phyloP scores from a whole-genome alignment of 2,113 vertebrate genomes.

The Engraulis encrasicolus region DNA sequence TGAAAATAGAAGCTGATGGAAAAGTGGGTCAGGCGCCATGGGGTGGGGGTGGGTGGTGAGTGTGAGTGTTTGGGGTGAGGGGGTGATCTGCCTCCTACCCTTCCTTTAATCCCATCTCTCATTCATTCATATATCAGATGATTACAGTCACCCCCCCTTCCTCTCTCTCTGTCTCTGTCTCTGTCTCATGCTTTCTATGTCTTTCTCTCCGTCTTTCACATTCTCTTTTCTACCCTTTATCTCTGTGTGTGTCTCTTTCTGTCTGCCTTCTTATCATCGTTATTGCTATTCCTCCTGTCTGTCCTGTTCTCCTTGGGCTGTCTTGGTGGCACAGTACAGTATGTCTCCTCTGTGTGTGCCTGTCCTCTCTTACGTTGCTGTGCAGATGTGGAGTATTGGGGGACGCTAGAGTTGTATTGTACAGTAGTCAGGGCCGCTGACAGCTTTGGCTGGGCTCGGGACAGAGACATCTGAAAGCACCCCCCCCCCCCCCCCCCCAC shows the following conservation, averaged over 20 bases:
- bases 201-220: not conserved
- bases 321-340: too few species aligned
- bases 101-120: not conserved
- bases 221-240: not conserved
- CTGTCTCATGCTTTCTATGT: too few species aligned
- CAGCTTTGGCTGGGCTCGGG: too few species aligned
- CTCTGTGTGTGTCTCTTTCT: not conserved
- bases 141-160: not conserved
- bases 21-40: conserved; percentile 73
- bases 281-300: too few species aligned
- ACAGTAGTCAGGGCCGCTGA: too few species aligned
- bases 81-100: conserved; percentile 7
- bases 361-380: too few species aligned
- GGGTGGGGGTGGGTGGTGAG: conserved; percentile 34
- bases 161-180: not conserved
- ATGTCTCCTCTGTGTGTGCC: too few species aligned
- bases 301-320: too few species aligned
- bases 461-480: too few species aligned
- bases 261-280: not conserved
- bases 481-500: too few species aligned
- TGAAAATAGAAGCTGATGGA: conserved; percentile 76
- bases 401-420: too few species aligned
- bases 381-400: too few species aligned
- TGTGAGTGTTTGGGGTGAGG: conserved; percentile 1
- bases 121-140: not conserved